Percentiles rank a stretch among this genome's conserved stretches.
These are phyloP conservation scores for Stenodema calcarata DNA, from an alignment of 2,888 invertebrate genomes.

Conservation along the genomic window DNA sequence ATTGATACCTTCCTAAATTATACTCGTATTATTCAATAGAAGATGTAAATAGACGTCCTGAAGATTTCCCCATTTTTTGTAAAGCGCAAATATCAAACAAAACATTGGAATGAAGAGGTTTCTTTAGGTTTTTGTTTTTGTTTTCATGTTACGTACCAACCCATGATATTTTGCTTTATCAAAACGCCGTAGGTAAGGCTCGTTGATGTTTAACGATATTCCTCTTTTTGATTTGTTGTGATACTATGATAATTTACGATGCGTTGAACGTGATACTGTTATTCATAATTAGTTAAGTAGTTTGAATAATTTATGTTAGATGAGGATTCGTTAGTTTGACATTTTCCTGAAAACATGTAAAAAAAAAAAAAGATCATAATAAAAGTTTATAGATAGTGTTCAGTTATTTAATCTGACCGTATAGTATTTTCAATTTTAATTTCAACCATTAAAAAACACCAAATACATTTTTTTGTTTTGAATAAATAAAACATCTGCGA, in stretches of 20 bases:
- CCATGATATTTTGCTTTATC: background rate
- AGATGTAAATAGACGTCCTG: background rate
- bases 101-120: background rate
- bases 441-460: too few relatives aligned
- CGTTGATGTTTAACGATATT: background rate
- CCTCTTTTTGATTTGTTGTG: slow-evolving; percentile 35
- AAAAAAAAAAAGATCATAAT: background rate
- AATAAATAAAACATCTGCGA: too few relatives aligned
- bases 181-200: background rate
- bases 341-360: background rate
- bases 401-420: too few relatives aligned
- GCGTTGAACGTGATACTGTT: slow-evolving; percentile 1
- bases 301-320: slow-evolving; percentile 39
- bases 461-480: too few relatives aligned
- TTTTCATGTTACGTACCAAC: too few relatives aligned
- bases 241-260: slow-evolving; percentile 19
- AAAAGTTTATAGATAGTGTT: background rate
- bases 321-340: slow-evolving; percentile 26
- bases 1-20: slow-evolving; percentile 2
- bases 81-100: background rate
- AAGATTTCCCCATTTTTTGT: background rate
- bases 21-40: background rate
- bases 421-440: too few relatives aligned
- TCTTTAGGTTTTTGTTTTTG: too few relatives aligned
- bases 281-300: slow-evolving; percentile 19